Evolutionary conservation across 2,888 invertebrate genomes (phyloP), one percentile per base, ranked within the genome.

Genomic region (Eupithecia insigniata): DNA sequence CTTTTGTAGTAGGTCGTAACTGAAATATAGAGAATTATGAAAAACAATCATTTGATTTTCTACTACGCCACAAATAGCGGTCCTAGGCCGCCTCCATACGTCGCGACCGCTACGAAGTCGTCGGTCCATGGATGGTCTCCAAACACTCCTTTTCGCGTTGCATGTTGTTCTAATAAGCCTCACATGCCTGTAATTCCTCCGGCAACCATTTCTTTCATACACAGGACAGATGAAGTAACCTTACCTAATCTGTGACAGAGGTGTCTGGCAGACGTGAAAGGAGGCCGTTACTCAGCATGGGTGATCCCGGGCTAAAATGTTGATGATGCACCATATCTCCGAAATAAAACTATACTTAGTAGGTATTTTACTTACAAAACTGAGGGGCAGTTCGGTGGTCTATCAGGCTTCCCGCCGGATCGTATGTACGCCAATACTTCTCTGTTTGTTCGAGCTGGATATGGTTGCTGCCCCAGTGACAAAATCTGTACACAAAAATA

Each of bases 391-490:
- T 97, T 97, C 7, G 95, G 95, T 6, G 98, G 98, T 80, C 96
- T 95, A 43, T 96, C 96, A n/a, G 98, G 95, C 61, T 97, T 95
- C 36, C 99, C 99, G 0, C 99, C 98, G 4, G 96, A 96, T 76
- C 98, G 95, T 12, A 99, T 98, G 88, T 97, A 98, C 81, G 97
- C 96, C 72, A 99, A 92, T 34, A 99, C 99, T 89, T 99, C 98
- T 18, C 97, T 95, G 92, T 99, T 99, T 73, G 97, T 97, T 76
- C 98, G 95, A 14, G 98, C 98, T 8, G 98, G 98, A 92, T 99
- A 99, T 0, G 99, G 99, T 87, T 99, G 98, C 86, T 99, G 98
- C 0, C 99, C 99, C 67, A 99, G 92, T 0, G 99, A 98, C 86
- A 99, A 96, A 66, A 99, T 98, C 92, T 92, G 79, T 18, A 70